Base-by-base conservation (phyloP, 2,888 invertebrate species). In the Scaptodrosophila latifasciaeformis region DNA sequence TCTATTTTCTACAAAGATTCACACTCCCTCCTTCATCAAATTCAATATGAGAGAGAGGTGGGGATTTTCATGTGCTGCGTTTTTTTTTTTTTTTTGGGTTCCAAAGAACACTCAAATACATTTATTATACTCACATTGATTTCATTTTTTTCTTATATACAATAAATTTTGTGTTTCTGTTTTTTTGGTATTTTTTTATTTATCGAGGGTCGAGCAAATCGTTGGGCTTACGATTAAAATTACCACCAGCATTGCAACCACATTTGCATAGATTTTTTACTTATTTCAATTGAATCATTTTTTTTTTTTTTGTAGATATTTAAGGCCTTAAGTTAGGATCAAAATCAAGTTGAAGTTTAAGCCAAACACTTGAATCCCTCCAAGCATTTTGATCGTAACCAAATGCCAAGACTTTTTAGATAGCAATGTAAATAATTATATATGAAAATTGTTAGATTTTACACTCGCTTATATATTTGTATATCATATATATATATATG, bases 1-100 rank as follows among this genome's bases (percentile, higher is more conserved):
- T 54, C 47, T 65, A 63, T 40, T 49, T 50, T 49, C 67, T 68
- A 64, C 62, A 64, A 59, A 62, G 50, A 42, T 46, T 31, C 31
- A 29, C 50, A 49, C 62, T 47, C 54, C 43, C 50, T 27, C 42
- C 34, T 39, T 17, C 45, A 37, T 34, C 17, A 35, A 53, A 42
- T 15, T 7, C 21, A 39, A 9, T 5, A 17, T 21, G 24, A 21
- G 5, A 19, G 29, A 43, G 13, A 43, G 21, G 13, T 29, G 29
- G 9, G 10, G 13, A 13, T 27, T 12, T 2, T 44, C n/a, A 10
- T 29, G 7, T 48, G 21, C 43, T 53, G 42, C 34, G 13, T 31
- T 24, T 45, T 2, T 21, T 43, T 24, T 24, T 7, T 24, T 7
- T 24, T 7, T 3, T 24, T 24, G 24, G 3, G 24, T 7, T 24